phyloP scores from a whole-genome alignment of 2,888 invertebrate genomes.

The Tanypteryx hageni region DNA sequence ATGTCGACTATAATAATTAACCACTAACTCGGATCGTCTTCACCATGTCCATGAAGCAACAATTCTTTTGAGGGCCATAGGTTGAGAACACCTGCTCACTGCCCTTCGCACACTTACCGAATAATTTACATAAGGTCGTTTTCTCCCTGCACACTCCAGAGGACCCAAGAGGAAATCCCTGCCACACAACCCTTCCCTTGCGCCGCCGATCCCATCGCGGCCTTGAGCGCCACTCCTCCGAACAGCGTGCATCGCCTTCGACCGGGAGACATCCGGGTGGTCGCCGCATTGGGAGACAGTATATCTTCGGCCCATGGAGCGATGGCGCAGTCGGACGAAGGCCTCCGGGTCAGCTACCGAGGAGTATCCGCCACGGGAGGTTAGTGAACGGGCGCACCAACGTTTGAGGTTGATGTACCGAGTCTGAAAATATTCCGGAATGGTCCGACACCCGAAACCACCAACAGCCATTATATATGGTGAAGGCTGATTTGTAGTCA shows the following conservation, averaged over 20 bases:
- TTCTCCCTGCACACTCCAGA: constrained; percentile 52
- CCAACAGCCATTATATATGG: too few relatives aligned
- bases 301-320: constrained; percentile 69
- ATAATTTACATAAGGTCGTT: neutral
- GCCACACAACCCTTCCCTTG: constrained; percentile 66
- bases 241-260: constrained; percentile 68
- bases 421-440: too few relatives aligned
- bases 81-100: neutral
- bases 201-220: constrained; percentile 28
- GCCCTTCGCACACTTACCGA: neutral
- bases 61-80: neutral
- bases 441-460: too few relatives aligned
- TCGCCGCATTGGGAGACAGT: constrained; percentile 70
- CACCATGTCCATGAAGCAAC: neutral
- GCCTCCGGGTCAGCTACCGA: constrained; percentile 67
- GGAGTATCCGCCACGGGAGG: constrained; percentile 69
- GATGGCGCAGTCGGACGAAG: constrained; percentile 66
- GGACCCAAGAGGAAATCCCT: constrained; percentile 67
- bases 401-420: neutral
- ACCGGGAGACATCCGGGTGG: constrained; percentile 69
- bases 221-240: constrained; percentile 59
- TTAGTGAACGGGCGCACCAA: constrained; percentile 43
- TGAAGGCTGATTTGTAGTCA: too few relatives aligned
- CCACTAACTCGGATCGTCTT: neutral
- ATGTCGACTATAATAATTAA: neutral